Percentiles rank a stretch among this genome's conserved stretches.
These are phyloP conservation scores for Thaumatotibia leucotreta DNA, from an alignment of 1,140 invertebrate species.

Conservation along the genomic window DNA sequence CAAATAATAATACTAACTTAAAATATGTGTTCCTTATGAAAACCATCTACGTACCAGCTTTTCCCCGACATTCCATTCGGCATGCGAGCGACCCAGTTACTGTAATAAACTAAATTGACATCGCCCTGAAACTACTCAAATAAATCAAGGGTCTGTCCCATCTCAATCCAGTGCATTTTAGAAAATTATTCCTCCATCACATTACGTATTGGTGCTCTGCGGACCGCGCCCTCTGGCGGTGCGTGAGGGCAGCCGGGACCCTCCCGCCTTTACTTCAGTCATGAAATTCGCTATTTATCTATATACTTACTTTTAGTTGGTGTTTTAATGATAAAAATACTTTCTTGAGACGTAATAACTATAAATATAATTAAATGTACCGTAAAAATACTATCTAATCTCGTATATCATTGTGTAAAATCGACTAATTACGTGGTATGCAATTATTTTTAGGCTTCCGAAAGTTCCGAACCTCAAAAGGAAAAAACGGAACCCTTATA, in stretches of 20 bases:
- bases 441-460: too few species aligned
- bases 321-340: too few species aligned
- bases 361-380: too few species aligned
- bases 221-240: conserved; percentile 49
- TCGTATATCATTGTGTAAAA: too few species aligned
- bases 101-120: conserved; percentile 52
- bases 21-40: too few species aligned
- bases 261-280: conserved; percentile 10
- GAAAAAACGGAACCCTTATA: too few species aligned
- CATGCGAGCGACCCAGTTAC: background rate
- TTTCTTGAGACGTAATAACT: too few species aligned
- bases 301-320: too few species aligned
- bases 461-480: too few species aligned
- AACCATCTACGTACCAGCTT: too few species aligned
- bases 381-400: too few species aligned
- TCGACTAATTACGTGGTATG: too few species aligned
- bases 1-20: background rate
- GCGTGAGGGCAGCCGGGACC: conserved; percentile 41
- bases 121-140: conserved; percentile 47
- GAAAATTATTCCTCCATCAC: conserved; percentile 58
- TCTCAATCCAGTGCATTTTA: conserved; percentile 57
- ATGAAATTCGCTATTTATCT: conserved; percentile 11
- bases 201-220: conserved; percentile 51
- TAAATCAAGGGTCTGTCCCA: conserved; percentile 33
- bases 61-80: background rate